phyloP scores from a whole-genome alignment of 2,888 invertebrate genomes.

The Drosophila peninsularis region DNA sequence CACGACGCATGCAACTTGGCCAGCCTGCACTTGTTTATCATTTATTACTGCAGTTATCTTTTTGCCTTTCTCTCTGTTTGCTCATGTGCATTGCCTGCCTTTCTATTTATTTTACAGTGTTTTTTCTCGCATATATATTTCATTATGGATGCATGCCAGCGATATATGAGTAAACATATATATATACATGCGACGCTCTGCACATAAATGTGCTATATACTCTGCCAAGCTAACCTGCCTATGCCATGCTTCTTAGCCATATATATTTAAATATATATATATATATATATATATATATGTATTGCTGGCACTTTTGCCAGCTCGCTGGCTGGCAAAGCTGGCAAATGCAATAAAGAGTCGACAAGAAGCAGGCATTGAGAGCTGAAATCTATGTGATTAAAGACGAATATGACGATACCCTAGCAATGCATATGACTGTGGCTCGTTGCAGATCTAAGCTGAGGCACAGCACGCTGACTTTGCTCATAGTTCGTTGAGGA shows the following conservation, averaged over 20 bases:
- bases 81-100: slow-evolving; percentile 44
- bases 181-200: background rate
- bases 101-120: slow-evolving; percentile 52
- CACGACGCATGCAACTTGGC: slow-evolving; percentile 35
- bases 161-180: slow-evolving; percentile 44
- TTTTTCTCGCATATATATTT: slow-evolving; percentile 53
- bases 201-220: background rate
- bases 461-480: background rate
- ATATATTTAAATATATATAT: background rate
- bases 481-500: background rate
- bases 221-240: slow-evolving; percentile 5
- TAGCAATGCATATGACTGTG: slow-evolving; percentile 11
- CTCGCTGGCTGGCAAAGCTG: slow-evolving; percentile 21
- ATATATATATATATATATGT: background rate
- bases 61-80: slow-evolving; percentile 52
- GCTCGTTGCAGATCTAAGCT: background rate
- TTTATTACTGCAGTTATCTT: slow-evolving; percentile 71
- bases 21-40: slow-evolving; percentile 77
- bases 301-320: slow-evolving; percentile 50
- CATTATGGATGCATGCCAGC: slow-evolving; percentile 56
- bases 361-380: slow-evolving; percentile 12
- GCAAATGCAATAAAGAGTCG: slow-evolving; percentile 39
- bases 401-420: slow-evolving; percentile 31
- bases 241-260: slow-evolving; percentile 14
- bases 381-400: background rate